These are phyloP conservation scores for Agonum fuliginosum DNA, from an alignment of 2,888 invertebrate genomes.

Conservation along the genomic window DNA sequence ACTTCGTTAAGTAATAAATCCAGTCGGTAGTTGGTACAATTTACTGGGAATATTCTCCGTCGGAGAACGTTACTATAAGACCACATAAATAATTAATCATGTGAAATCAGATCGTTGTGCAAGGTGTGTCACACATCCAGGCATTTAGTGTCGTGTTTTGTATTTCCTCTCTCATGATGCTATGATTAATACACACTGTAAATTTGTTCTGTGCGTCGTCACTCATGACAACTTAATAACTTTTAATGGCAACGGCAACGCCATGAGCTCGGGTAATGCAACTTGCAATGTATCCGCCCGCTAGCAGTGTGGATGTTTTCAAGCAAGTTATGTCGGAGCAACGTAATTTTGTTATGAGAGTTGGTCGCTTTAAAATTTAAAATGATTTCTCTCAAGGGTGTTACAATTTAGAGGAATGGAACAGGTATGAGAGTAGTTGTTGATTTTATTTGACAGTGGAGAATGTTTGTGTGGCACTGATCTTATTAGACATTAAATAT, in stretches of 20 bases:
- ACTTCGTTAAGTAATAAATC: conserved; percentile 19
- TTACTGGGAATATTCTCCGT: background rate
- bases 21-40: background rate
- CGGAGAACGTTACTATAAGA: background rate
- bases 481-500: too few relatives aligned
- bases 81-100: conserved; percentile 42
- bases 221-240: conserved; percentile 45
- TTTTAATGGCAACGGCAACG: conserved; percentile 12
- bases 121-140: conserved; percentile 29
- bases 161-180: background rate
- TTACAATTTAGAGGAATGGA: conserved; percentile 14
- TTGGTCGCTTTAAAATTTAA: conserved; percentile 37
- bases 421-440: conserved; percentile 13
- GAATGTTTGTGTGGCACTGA: background rate
- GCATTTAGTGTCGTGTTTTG: conserved; percentile 24
- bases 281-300: background rate
- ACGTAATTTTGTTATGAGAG: conserved; percentile 31
- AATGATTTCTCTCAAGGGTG: conserved; percentile 17
- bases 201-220: conserved; percentile 44
- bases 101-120: conserved; percentile 10
- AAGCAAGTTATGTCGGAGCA: conserved; percentile 9
- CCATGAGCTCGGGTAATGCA: conserved; percentile 6
- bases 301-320: background rate
- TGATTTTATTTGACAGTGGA: background rate
- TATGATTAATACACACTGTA: conserved; percentile 40